phyloP scores from a whole-genome alignment of 2,888 invertebrate genomes.

The Doris montereyensis region DNA sequence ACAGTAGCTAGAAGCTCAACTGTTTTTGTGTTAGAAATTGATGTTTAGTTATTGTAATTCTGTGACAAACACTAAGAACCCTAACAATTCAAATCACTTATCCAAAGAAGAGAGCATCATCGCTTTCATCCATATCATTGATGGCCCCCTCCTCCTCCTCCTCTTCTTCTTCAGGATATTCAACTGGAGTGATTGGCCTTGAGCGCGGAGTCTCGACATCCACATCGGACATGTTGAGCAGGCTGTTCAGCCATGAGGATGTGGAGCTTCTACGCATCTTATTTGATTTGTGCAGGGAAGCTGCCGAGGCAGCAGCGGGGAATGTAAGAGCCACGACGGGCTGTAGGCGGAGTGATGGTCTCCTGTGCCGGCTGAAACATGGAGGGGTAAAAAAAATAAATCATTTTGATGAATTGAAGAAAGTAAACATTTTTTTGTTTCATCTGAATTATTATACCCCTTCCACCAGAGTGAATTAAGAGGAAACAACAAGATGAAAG shows the following conservation, averaged over 20 bases:
- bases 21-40: neutral
- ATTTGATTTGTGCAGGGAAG: neutral
- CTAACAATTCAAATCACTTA: neutral
- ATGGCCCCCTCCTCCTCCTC: slow-evolving; percentile 2
- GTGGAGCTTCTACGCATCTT: slow-evolving; percentile 1
- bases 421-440: too few relatives aligned
- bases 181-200: slow-evolving; percentile 16
- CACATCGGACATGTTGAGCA: slow-evolving; percentile 7
- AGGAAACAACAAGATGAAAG: too few relatives aligned
- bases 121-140: too few relatives aligned
- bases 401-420: too few relatives aligned
- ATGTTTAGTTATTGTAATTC: neutral
- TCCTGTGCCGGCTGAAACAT: neutral
- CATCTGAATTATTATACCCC: too few relatives aligned
- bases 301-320: neutral
- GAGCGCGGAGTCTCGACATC: neutral
- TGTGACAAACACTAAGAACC: too few relatives aligned
- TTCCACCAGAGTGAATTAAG: too few relatives aligned
- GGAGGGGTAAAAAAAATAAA: too few relatives aligned
- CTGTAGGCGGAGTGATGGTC: neutral
- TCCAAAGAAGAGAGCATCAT: neutral
- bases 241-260: slow-evolving; percentile 9
- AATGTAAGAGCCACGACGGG: neutral
- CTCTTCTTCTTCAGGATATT: slow-evolving; percentile 6
- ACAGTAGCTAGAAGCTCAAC: too few relatives aligned